A percentile compares a stretch with the other conserved stretches of the same genome.
Evolutionary conservation across 2,113 vertebrate genomes (phyloP).

Genomic region (Enhydra lutris): DNA sequence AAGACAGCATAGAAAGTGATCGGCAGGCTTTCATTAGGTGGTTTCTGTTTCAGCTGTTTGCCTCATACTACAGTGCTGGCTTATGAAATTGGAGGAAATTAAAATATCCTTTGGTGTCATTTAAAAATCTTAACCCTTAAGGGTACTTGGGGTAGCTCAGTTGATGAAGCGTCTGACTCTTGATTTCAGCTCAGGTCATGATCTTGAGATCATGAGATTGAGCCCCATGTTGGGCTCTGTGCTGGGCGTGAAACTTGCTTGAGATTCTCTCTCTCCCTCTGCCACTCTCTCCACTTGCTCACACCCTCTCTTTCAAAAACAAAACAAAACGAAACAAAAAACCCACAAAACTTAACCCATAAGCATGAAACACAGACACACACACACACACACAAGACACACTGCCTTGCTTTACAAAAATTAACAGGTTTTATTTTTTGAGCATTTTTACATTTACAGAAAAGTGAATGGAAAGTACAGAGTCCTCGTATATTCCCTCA

Average conservation of each 20-base stretch:
- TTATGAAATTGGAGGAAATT: not conserved
- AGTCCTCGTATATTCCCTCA: not conserved
- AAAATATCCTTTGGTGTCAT: slow-evolving; percentile 24
- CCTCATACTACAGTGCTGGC: not conserved
- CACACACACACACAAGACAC: not conserved
- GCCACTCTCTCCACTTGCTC: not conserved
- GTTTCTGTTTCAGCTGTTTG: not conserved
- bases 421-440: not conserved
- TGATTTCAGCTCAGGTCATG: not conserved
- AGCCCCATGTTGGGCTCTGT: not conserved
- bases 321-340: not conserved
- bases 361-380: not conserved
- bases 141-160: not conserved
- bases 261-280: not conserved
- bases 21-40: not conserved
- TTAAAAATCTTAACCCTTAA: not conserved
- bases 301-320: not conserved
- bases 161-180: not conserved
- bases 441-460: not conserved
- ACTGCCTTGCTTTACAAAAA: not conserved
- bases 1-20: not conserved
- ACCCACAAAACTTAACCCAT: not conserved
- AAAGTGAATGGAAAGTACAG: not conserved
- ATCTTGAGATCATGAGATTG: not conserved
- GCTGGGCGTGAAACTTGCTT: not conserved